Evolutionary conservation across 2,888 invertebrate species (phyloP).

Genomic region (Taphrorychus bicolor): DNA sequence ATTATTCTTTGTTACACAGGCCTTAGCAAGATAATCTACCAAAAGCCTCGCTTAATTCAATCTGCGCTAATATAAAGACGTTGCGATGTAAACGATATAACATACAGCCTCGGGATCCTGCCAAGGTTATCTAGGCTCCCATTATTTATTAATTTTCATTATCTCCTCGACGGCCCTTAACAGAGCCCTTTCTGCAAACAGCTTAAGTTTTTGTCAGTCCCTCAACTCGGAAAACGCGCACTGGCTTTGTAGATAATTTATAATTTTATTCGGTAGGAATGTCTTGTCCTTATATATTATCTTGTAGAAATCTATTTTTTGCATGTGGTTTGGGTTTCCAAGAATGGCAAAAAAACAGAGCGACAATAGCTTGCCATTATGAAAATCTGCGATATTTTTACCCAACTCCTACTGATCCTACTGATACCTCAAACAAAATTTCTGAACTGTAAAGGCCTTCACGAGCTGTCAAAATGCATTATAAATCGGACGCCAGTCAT

Average conservation of each 20-base stretch:
- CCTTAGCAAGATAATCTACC: no score
- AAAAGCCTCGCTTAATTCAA: no score
- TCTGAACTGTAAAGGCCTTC: no score
- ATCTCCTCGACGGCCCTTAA: constrained; percentile 45
- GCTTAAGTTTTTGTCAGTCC: constrained; percentile 27
- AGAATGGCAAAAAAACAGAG: neutral
- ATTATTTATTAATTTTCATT: constrained; percentile 49
- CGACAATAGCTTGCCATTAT: no score
- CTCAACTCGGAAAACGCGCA: constrained; percentile 18
- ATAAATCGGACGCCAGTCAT: no score
- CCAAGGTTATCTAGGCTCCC: constrained; percentile 44
- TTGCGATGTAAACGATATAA: neutral
- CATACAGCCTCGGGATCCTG: constrained; percentile 41
- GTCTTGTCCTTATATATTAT: neutral
- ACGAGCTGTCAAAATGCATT: no score
- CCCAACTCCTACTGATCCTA: no score
- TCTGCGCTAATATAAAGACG: no score
- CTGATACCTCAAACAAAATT: no score
- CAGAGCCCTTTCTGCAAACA: constrained; percentile 18
- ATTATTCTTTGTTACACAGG: neutral
- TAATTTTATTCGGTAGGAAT: constrained; percentile 21
- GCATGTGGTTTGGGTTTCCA: neutral
- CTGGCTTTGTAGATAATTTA: constrained; percentile 34
- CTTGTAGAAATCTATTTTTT: neutral
- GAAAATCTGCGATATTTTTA: no score